Base-by-base conservation (phyloP, 2,888 invertebrate species). In the Eilema depressum region DNA sequence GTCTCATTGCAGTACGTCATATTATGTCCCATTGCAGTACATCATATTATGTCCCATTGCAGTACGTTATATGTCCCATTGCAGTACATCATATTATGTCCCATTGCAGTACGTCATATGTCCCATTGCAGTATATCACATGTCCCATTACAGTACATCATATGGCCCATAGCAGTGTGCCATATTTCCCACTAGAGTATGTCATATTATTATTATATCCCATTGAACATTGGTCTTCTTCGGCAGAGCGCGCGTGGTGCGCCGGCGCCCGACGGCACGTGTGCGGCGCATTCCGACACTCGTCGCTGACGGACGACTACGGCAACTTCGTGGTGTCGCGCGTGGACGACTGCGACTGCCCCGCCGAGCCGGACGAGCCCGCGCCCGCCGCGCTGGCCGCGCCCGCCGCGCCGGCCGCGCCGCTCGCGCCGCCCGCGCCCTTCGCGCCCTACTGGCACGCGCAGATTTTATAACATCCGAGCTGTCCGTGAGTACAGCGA, bases 221-320 rank as follows among this genome's bases (percentile, higher is more conserved):
- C n/a, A n/a, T n/a, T n/a, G n/a, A n/a, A n/a, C n/a, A n/a, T n/a
- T n/a, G 5, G 20, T 10, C 7, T 3, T 23, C 3, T 17, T 20
- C 53, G 2, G 28, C 33, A 61, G 61, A 61, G 20, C 61, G 61
- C 28, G 28, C 30, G 61, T 59, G 59, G 59, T 59, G 59, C 26
- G 25, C 26, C 1, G 59, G 59, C 59, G 59, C 53, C 10, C 53
- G 53, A n/a, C 53, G 53, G 8, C 53, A 53, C 53, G 53, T 53
- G 53, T 53, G 53, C 23, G 63, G 23, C 41, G 41, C 25, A 47
- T 10, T 53, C 8, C 53, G 53, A 0, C 53, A 53, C 66, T 90
- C 86, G 59, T 89, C 95, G 74, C 92, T 95, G 63, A 95, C 95
- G 12, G 95, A 95, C 92, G 95, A 95, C 89, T 95, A 95, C 91